These are phyloP conservation scores for Pilophorus perplexus DNA, from an alignment of 2,888 invertebrate species.

Conservation along the genomic window DNA sequence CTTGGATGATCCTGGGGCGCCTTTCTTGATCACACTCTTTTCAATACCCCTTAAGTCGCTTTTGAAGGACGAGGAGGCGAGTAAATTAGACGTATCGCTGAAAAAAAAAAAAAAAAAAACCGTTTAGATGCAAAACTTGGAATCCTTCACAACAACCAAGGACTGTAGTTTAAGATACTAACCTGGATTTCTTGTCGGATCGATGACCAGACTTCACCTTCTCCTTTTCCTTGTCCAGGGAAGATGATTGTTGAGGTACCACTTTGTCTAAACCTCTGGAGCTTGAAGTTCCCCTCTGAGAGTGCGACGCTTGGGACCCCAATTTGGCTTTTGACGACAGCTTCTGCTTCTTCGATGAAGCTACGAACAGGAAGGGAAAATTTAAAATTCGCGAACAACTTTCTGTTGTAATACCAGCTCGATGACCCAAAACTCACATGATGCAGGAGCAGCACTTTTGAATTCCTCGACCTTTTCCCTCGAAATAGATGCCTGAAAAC, in stretches of 20 bases:
- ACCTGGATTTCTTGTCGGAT: slow-evolving; percentile 28
- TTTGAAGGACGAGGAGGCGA: slow-evolving; percentile 8
- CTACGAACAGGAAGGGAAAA: background rate
- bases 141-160: background rate
- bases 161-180: background rate
- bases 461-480: slow-evolving; percentile 20
- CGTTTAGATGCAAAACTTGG: background rate
- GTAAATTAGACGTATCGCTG: slow-evolving; percentile 7
- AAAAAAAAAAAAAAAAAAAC: background rate
- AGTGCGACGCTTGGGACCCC: slow-evolving; percentile 28
- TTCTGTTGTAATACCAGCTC: no score
- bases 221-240: slow-evolving; percentile 3
- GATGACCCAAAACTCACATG: slow-evolving; percentile 11
- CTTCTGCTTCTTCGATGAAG: slow-evolving; percentile 33
- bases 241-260: background rate
- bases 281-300: slow-evolving; percentile 20
- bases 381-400: no score
- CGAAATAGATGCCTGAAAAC: slow-evolving; percentile 12
- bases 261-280: slow-evolving; percentile 10
- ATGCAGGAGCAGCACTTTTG: background rate
- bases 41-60: slow-evolving; percentile 4
- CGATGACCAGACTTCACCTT: slow-evolving; percentile 3
- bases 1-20: slow-evolving; percentile 24
- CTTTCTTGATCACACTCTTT: slow-evolving; percentile 16
- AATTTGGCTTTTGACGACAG: slow-evolving; percentile 33